Percentiles rank a stretch among this genome's conserved stretches.
These are phyloP conservation scores for Sarcophaga caerulescens DNA, from an alignment of 2,888 invertebrate species.

Conservation along the genomic window DNA sequence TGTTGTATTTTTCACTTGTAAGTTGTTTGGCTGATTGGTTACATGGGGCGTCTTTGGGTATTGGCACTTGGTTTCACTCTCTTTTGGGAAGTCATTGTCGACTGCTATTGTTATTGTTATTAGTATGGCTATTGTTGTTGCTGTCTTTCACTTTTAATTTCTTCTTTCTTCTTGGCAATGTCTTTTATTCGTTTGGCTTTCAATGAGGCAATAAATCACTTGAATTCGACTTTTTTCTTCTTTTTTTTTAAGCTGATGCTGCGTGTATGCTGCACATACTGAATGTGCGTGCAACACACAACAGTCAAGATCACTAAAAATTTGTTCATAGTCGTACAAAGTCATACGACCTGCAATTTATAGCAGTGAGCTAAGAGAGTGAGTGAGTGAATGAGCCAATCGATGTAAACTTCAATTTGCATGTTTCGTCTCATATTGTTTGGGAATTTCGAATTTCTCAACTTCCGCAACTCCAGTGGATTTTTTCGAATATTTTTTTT, in stretches of 20 bases:
- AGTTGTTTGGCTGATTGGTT: conserved; percentile 50
- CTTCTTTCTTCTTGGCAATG: conserved; percentile 44
- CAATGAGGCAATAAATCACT: conserved; percentile 64
- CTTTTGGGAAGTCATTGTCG: conserved; percentile 61
- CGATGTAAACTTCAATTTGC: conserved; percentile 46
- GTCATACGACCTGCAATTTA: background rate
- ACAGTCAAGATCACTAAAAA: conserved; percentile 51
- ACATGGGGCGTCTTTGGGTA: conserved; percentile 50
- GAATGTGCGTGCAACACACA: conserved; percentile 48
- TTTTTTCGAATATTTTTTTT: background rate
- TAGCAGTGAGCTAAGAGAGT: no score
- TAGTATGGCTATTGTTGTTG: background rate
- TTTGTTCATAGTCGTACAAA: background rate
- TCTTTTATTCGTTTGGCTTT: conserved; percentile 37
- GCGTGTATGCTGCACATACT: background rate
- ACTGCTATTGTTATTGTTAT: conserved; percentile 33
- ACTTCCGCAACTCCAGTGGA: conserved; percentile 42
- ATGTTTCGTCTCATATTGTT: conserved; percentile 39
- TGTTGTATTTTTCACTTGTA: conserved; percentile 18
- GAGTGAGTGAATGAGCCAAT: background rate
- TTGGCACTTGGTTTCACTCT: conserved; percentile 74
- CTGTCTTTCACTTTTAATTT: conserved; percentile 69
- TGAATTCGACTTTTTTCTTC: conserved; percentile 11
- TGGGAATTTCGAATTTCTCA: conserved; percentile 35
- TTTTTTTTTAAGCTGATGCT: background rate